Evolutionary conservation across 2,797 vertebrate genomes (phyloP).

Genomic region (Telmatherina bonti): DNA sequence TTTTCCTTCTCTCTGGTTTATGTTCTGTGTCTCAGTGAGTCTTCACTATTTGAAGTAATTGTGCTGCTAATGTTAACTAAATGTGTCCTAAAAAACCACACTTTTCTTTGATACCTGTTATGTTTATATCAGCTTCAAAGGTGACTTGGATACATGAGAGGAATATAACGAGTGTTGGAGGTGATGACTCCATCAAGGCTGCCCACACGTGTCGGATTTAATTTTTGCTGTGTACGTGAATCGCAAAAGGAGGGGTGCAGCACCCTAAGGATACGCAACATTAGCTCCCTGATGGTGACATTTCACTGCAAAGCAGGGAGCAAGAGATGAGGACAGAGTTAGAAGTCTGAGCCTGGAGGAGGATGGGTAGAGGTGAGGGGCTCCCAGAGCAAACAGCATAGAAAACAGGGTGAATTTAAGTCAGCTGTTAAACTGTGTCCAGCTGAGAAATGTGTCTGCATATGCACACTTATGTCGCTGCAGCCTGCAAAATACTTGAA

Average conservation of each 20-base stretch:
- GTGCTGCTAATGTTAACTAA: background rate
- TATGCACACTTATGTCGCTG: constrained; percentile 8
- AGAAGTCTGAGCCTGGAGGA: constrained; percentile 45
- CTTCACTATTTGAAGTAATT: background rate
- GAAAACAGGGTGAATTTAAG: background rate
- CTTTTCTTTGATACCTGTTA: too few species aligned
- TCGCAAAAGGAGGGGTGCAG: constrained; percentile 49
- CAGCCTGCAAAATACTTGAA: background rate
- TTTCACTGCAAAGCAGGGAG: constrained; percentile 67
- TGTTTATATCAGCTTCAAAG: background rate
- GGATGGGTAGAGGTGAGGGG: constrained; percentile 20
- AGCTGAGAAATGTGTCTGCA: constrained; percentile 16
- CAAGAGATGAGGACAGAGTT: constrained; percentile 32
- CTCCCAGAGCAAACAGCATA: constrained; percentile 9
- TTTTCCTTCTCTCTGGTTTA: background rate
- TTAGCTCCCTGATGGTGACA: constrained; percentile 72
- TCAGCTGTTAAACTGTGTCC: constrained; percentile 8
- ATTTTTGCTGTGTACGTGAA: constrained; percentile 43
- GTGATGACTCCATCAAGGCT: constrained; percentile 19
- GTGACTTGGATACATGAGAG: constrained; percentile 6
- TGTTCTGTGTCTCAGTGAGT: background rate
- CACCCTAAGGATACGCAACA: constrained; percentile 66
- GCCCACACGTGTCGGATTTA: constrained; percentile 24
- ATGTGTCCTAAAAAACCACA: background rate
- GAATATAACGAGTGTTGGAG: constrained; percentile 5